Evolutionary conservation across 2,888 invertebrate species (phyloP), one percentile per base, ranked within the genome.

Genomic region (Harpalus rufipes): DNA sequence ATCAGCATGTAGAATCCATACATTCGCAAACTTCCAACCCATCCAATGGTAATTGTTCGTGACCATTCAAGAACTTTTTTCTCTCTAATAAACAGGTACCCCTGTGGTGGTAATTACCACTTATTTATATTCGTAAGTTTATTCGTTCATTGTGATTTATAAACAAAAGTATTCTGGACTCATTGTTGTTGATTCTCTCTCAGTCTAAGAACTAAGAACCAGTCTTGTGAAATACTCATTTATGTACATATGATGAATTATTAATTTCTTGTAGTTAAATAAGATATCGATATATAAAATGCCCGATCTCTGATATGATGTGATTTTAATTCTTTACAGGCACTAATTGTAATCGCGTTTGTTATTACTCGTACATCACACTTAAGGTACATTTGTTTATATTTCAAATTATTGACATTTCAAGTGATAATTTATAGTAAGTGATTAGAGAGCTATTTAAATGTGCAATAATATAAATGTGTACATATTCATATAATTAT

Each of bases 1-100:
- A 96, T 89, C 92, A 94, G 76, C 96, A 96, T 90, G 94, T 95
- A 85, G 95, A 95, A 94, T 41, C 41, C 51, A 72, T 51, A 84
- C 84, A 76, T 74, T 25, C 72, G 12, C 39, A 25, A 21, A 63
- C 63, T 25, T 25, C 63, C 21, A 63, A 51, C 12, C 44, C 44
- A 51, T 51, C 72, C 18, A 74, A 74, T 41, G 72, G 72, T 12
- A 87, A 86, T 59, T 86, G 87, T 82, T 91, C 91, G 91, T 91
- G 91, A 91, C 91, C 90, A 86, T 88, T 89, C 88, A 89, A 87
- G 86, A 89, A 89, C 86, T 87, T 89, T 85, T 87, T 90, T 86
- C 88, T 90, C 85, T 88, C 44, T 44, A 25, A 14, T 88, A 90
- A 89, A 87, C 88, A 89, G 87, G 89, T 91, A 88, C 91, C 91